Percentiles rank a stretch among this genome's conserved stretches.
Evolutionary conservation across 2,113 vertebrate species (phyloP).

Genomic region (Vombatus ursinus): DNA sequence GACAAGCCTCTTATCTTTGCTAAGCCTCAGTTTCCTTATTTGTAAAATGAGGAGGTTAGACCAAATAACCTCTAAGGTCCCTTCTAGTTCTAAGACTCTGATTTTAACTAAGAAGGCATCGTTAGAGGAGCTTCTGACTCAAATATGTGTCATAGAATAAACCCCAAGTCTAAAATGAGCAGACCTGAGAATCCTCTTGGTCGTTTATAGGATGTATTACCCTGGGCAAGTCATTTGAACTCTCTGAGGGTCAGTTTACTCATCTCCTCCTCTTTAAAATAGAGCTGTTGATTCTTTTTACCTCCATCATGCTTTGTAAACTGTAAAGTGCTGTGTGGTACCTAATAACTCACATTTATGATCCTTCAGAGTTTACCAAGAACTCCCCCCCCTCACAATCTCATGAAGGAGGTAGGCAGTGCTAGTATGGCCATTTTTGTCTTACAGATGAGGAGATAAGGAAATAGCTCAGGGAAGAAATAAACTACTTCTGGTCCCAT

Average conservation of each 20-base stretch:
- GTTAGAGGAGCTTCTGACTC: not conserved
- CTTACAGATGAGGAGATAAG: not conserved
- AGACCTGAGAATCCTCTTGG: not conserved
- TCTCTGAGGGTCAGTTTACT: not conserved
- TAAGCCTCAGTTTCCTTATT: not conserved
- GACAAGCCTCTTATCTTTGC: not conserved
- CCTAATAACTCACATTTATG: not conserved
- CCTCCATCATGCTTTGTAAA: not conserved
- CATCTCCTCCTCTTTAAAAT: not conserved
- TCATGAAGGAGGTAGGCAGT: not conserved
- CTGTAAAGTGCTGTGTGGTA: not conserved
- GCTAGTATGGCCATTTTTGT: not conserved
- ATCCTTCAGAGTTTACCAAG: not conserved
- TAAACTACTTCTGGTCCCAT: not conserved
- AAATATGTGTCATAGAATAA: not conserved
- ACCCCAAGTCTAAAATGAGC: rapidly evolving
- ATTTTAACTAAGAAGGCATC: not conserved
- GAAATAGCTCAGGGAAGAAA: not conserved
- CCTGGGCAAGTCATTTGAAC: not conserved
- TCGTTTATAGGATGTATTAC: not conserved
- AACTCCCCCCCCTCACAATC: not conserved
- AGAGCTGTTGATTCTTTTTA: not conserved
- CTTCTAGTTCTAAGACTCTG: not conserved
- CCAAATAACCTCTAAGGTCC: not conserved
- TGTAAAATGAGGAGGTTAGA: not conserved